These are phyloP conservation scores for Pharmacophagus antenor DNA, from an alignment of 2,888 invertebrate genomes.

Conservation along the genomic window DNA sequence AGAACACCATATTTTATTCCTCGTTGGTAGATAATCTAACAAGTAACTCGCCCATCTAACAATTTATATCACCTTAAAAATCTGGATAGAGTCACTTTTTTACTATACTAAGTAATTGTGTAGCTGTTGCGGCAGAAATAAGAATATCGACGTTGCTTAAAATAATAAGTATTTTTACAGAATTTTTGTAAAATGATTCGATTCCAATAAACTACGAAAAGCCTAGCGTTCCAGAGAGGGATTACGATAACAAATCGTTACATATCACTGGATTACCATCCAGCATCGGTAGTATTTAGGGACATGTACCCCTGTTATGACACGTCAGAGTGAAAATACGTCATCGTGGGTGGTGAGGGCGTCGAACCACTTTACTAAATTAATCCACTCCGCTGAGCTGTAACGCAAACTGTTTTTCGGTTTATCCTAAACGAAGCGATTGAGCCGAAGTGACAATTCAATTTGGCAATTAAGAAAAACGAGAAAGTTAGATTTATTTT, in stretches of 20 bases:
- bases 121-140: no score
- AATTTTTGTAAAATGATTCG: not conserved
- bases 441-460: conserved; percentile 19
- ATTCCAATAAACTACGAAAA: not conserved
- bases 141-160: no score
- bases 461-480: conserved; percentile 26
- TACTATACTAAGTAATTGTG: no score
- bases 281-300: conserved; percentile 6
- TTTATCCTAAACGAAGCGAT: conserved; percentile 17
- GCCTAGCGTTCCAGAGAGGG: not conserved
- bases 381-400: conserved; percentile 30
- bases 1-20: no score
- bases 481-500: conserved; percentile 14
- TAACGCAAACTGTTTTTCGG: conserved; percentile 29
- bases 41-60: no score
- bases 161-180: not conserved
- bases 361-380: conserved; percentile 29
- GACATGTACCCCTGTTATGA: conserved; percentile 25
- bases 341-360: conserved; percentile 28
- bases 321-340: conserved; percentile 19
- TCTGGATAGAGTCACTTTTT: no score
- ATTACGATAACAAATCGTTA: conserved; percentile 6
- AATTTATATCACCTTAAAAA: no score
- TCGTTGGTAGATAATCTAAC: no score
- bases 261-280: conserved; percentile 24